phyloP scores from a whole-genome alignment of 2,797 vertebrate genomes.

The Syndactyla subalaris region DNA sequence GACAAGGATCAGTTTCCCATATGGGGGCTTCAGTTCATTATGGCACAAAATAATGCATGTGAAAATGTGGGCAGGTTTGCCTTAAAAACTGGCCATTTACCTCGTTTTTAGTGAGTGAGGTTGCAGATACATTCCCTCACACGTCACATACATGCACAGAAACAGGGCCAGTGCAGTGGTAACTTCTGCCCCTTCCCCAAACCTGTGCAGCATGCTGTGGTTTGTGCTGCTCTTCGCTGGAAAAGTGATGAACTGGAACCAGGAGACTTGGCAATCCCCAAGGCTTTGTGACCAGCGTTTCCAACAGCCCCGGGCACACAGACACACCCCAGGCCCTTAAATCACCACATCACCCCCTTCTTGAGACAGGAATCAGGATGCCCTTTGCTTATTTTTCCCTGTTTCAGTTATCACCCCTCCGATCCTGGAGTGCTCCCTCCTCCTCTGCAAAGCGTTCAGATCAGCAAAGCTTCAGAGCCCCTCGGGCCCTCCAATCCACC shows the following conservation, averaged over 20 bases:
- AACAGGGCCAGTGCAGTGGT: neutral
- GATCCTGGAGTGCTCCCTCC: neutral
- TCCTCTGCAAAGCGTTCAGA: neutral
- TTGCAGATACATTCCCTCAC: neutral
- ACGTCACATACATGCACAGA: fast-evolving
- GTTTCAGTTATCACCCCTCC: neutral
- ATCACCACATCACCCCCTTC: neutral
- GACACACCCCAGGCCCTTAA: neutral
- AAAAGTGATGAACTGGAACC: neutral
- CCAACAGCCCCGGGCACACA: fast-evolving
- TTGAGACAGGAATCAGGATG: neutral
- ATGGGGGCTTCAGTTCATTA: neutral
- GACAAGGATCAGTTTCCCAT: neutral
- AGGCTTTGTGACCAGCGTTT: fast-evolving
- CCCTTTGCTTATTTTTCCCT: neutral
- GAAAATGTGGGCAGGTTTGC: neutral
- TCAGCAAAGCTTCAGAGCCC: neutral
- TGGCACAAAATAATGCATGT: neutral
- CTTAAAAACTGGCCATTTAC: neutral
- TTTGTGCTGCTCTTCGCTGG: neutral
- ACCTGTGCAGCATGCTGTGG: fast-evolving
- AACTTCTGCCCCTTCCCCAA: neutral
- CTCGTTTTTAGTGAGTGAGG: neutral
- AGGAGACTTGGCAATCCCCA: neutral
- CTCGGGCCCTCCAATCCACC: neutral